phyloP scores from a whole-genome alignment of 2,888 invertebrate genomes.

The Epicampocera succincta region DNA sequence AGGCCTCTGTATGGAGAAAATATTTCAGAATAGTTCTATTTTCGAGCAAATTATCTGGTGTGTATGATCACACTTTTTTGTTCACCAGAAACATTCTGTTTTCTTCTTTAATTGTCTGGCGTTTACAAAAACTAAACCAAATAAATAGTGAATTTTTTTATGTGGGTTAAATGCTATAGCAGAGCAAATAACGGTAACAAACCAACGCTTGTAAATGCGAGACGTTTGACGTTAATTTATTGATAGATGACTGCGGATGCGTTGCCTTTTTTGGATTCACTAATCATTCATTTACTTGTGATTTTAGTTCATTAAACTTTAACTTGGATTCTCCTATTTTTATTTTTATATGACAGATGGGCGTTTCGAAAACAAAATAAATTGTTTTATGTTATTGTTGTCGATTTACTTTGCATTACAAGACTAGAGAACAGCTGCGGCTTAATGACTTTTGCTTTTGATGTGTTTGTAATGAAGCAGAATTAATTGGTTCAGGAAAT shows the following conservation, averaged over 20 bases:
- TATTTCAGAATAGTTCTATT: too few relatives aligned
- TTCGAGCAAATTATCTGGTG: too few relatives aligned
- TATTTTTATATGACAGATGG: constrained; percentile 4
- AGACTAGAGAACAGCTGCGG: too few relatives aligned
- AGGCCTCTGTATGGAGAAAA: too few relatives aligned
- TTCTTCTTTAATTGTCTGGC: background rate
- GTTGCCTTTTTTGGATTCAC: constrained; percentile 43
- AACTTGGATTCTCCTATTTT: constrained; percentile 13
- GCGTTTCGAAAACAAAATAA: constrained; percentile 30
- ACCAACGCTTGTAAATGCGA: background rate
- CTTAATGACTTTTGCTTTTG: too few relatives aligned
- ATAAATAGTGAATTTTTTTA: constrained; percentile 19
- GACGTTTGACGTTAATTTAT: constrained; percentile 40
- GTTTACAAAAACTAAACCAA: background rate
- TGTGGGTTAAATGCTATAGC: constrained; percentile 55
- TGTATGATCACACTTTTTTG: too few relatives aligned
- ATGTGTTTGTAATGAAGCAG: too few relatives aligned
- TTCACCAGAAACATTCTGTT: background rate
- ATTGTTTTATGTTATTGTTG: constrained; percentile 4
- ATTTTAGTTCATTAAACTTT: constrained; percentile 58
- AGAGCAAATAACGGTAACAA: constrained; percentile 12
- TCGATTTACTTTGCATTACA: background rate
- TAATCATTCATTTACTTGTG: background rate
- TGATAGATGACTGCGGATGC: constrained; percentile 31
- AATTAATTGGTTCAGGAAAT: too few relatives aligned